These are phyloP conservation scores for Dione juno DNA, from an alignment of 2,888 invertebrate species.

Conservation along the genomic window DNA sequence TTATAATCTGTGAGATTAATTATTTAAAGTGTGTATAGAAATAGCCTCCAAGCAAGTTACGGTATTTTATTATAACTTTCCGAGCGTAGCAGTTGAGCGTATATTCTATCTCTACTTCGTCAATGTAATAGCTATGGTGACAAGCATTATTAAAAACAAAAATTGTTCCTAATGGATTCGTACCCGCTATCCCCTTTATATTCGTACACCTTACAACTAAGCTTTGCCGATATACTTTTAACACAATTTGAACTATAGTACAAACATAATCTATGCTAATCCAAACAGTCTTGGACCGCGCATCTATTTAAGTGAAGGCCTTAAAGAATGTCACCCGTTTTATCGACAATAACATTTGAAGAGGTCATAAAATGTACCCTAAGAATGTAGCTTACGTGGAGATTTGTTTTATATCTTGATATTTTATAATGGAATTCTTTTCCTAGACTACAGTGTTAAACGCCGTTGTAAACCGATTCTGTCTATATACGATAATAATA, in stretches of 20 bases:
- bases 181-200: no score
- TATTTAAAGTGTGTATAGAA: neutral
- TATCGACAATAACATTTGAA: constrained; percentile 69
- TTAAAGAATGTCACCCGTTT: constrained; percentile 54
- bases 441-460: constrained; percentile 18
- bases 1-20: neutral
- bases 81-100: no score
- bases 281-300: constrained; percentile 15
- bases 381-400: constrained; percentile 49
- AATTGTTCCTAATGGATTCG: no score
- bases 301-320: constrained; percentile 39
- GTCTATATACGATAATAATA: no score
- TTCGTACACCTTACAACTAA: no score
- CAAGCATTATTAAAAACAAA: no score
- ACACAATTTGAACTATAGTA: neutral
- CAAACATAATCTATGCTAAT: constrained; percentile 15
- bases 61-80: no score
- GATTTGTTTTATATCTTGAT: constrained; percentile 49
- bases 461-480: neutral
- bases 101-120: no score
- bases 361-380: constrained; percentile 55
- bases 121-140: no score
- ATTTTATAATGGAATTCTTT: constrained; percentile 29
- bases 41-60: no score
- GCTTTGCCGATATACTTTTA: neutral